phyloP scores from a whole-genome alignment of 2,888 invertebrate genomes.

The Lepetodrilus schrolli region DNA sequence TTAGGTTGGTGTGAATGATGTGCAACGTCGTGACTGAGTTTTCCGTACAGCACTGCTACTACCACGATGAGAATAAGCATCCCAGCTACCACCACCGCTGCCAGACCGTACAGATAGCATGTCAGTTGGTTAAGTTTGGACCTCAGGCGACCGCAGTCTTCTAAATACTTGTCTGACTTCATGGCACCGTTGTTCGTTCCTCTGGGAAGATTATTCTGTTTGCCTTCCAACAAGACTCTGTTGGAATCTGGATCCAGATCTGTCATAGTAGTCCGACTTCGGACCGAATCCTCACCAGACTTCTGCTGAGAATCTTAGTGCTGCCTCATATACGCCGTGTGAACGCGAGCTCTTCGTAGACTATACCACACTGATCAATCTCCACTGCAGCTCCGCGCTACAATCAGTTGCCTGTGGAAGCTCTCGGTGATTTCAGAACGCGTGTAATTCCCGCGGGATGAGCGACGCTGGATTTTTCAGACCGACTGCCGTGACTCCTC shows the following conservation, averaged over 20 bases:
- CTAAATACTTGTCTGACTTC: conserved; percentile 17
- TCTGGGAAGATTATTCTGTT: conserved; percentile 29
- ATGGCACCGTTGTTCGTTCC: conserved; percentile 19
- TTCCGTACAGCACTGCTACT: conserved; percentile 60
- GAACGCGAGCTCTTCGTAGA: not conserved
- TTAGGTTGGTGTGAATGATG: conserved; percentile 67
- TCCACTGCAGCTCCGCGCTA: not conserved
- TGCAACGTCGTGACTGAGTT: conserved; percentile 60
- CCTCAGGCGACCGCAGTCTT: conserved; percentile 33
- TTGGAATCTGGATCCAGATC: conserved; percentile 28
- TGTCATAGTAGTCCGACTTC: conserved; percentile 4
- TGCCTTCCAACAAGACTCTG: conserved; percentile 26
- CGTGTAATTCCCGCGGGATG: not conserved
- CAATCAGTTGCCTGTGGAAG: not conserved
- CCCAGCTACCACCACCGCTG: conserved; percentile 52
- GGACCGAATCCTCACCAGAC: not conserved
- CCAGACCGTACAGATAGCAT: conserved; percentile 54
- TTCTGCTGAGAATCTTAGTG: not conserved
- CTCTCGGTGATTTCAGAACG: not conserved
- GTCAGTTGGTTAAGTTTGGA: conserved; percentile 39
- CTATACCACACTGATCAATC: not conserved
- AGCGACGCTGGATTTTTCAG: not conserved
- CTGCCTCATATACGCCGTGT: not conserved
- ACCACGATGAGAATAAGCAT: conserved; percentile 60
- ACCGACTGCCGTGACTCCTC: not conserved